phyloP scores from a whole-genome alignment of 2,113 vertebrate species.

The Pardalotus punctatus region DNA sequence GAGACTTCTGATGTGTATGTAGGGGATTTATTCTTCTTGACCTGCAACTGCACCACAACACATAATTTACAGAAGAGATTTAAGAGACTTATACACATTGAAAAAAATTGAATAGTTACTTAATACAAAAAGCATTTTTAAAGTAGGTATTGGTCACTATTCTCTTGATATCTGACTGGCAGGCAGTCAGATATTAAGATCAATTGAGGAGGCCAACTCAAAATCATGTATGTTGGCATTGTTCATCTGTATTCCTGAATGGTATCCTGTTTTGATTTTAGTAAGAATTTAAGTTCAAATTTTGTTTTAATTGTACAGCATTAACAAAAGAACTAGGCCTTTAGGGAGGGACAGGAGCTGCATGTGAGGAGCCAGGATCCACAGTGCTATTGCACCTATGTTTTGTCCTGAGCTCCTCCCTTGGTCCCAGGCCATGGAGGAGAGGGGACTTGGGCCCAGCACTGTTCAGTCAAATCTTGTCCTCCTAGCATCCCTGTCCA shows the following conservation, averaged over 20 bases:
- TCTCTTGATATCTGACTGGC: neutral
- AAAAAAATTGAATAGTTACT: neutral
- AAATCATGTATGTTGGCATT: neutral
- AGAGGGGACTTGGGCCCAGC: fast-evolving
- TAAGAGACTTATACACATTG: neutral
- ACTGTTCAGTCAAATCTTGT: neutral
- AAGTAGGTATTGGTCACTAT: neutral
- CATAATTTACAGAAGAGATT: neutral
- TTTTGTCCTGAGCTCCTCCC: neutral
- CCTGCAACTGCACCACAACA: neutral
- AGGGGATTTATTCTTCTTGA: neutral
- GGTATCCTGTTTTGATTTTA: neutral
- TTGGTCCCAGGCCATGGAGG: neutral
- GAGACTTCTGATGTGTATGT: neutral
- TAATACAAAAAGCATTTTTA: neutral
- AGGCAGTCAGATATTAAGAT: neutral
- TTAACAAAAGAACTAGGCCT: neutral
- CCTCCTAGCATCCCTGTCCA: neutral
- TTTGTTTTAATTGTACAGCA: neutral
- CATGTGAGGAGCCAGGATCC: neutral
- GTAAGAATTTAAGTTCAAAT: neutral
- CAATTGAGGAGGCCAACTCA: neutral
- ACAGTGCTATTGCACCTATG: neutral
- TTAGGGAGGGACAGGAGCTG: neutral
- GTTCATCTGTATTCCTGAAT: neutral